Evolutionary conservation across 2,888 invertebrate genomes (phyloP).

Genomic region (Eupithecia tripunctaria): DNA sequence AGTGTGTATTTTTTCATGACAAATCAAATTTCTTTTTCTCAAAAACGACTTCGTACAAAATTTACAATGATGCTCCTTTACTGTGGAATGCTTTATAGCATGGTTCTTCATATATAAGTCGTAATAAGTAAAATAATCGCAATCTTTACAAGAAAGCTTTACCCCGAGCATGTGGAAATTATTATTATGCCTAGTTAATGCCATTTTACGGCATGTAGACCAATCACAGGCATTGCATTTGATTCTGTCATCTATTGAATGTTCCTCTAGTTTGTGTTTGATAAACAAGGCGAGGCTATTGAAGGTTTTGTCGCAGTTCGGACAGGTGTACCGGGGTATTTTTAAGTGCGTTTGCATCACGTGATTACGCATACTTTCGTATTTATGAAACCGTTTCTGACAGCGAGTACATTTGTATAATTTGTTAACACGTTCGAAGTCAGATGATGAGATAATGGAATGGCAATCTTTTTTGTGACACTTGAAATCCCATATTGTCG

Average conservation of each 20-base stretch:
- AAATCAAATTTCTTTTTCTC: constrained; percentile 60
- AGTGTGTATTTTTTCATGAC: constrained; percentile 73
- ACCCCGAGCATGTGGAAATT: neutral
- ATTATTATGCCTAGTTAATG: neutral
- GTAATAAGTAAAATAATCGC: neutral
- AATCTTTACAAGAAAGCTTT: neutral
- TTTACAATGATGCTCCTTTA: constrained; percentile 25
- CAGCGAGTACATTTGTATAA: neutral
- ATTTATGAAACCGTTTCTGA: neutral
- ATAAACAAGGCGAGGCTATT: neutral
- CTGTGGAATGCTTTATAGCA: constrained; percentile 3
- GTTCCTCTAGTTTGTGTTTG: neutral
- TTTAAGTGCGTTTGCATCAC: neutral
- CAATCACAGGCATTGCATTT: neutral
- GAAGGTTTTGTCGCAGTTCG: neutral
- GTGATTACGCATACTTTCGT: neutral
- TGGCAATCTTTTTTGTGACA: too few species aligned
- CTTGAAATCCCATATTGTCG: too few species aligned
- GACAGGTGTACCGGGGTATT: neutral
- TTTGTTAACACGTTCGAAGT: too few species aligned
- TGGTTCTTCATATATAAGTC: constrained; percentile 5
- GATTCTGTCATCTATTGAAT: neutral
- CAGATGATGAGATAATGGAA: too few species aligned
- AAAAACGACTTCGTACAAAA: constrained; percentile 75
- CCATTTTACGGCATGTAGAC: neutral